Evolutionary conservation across 2,888 invertebrate species (phyloP).

Genomic region (Scaptomyza reducta): DNA sequence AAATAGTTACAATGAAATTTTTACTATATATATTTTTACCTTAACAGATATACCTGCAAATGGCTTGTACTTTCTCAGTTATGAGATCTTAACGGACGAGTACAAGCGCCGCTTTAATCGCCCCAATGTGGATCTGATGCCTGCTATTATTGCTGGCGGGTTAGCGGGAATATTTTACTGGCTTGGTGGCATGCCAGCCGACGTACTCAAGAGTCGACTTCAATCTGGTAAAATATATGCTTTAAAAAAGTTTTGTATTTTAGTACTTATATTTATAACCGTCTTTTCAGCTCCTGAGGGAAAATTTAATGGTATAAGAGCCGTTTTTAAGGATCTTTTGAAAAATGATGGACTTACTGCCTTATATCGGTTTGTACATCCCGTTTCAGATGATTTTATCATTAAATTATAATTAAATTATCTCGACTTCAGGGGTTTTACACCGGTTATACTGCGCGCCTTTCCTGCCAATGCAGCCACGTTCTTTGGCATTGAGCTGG

Average conservation of each 20-base stretch:
- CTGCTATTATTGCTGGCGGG: conserved; percentile 96
- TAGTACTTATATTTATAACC: neutral
- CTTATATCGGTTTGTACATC: conserved; percentile 88
- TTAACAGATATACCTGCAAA: conserved; percentile 95
- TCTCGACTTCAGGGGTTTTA: conserved; percentile 87
- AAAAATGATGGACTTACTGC: conserved; percentile 94
- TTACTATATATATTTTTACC: conserved; percentile 49
- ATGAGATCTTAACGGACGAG: conserved; percentile 93
- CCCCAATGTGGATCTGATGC: conserved; percentile 85
- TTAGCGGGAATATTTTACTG: conserved; percentile 98
- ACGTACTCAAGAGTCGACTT: conserved; percentile 97
- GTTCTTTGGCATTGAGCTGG: conserved; percentile 96
- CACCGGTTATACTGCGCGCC: conserved; percentile 97
- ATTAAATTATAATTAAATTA: neutral
- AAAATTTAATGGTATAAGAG: conserved; percentile 95
- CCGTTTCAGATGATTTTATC: neutral
- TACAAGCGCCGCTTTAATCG: conserved; percentile 87
- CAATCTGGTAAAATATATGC: conserved; percentile 89
- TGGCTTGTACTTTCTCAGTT: conserved; percentile 98
- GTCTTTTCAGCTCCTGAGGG: conserved; percentile 92
- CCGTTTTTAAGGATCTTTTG: conserved; percentile 94
- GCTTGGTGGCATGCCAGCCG: conserved; percentile 98
- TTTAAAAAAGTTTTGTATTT: neutral
- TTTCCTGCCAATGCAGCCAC: conserved; percentile 99
- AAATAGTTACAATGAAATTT: neutral